Percentiles rank a stretch among this genome's conserved stretches.
These are phyloP conservation scores for Polydesmus complanatus DNA, from an alignment of 2,888 invertebrate species.

Conservation along the genomic window DNA sequence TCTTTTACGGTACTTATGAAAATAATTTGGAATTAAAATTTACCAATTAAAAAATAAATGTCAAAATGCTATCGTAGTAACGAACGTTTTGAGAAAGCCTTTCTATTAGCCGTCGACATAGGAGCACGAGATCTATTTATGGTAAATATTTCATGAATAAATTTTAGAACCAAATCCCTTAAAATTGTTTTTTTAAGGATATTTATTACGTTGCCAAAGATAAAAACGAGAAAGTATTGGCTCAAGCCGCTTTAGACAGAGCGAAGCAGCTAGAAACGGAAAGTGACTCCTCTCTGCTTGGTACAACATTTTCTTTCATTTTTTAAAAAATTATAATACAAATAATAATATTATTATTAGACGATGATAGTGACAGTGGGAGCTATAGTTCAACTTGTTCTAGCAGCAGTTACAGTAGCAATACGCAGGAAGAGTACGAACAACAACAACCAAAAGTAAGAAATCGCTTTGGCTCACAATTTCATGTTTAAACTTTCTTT, in stretches of 20 bases:
- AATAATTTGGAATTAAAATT: not conserved
- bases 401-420: not conserved
- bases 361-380: not conserved
- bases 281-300: not conserved
- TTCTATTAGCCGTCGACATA: slow-evolving; percentile 65
- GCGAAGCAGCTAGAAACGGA: slow-evolving; percentile 13
- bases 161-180: not conserved
- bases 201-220: slow-evolving; percentile 16
- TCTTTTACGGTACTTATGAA: slow-evolving; percentile 48
- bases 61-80: slow-evolving; percentile 37
- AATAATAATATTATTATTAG: too few species aligned
- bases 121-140: slow-evolving; percentile 57
- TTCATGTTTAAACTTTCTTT: not conserved
- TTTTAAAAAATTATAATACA: not conserved
- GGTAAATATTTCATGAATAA: slow-evolving; percentile 8
- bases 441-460: too few species aligned
- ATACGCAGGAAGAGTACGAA: too few species aligned
- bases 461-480: not conserved
- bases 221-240: slow-evolving; percentile 11
- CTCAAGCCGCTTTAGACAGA: slow-evolving; percentile 15
- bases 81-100: slow-evolving; percentile 57
- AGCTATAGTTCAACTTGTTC: not conserved
- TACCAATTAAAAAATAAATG: not conserved
- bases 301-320: too few species aligned
- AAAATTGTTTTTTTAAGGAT: slow-evolving; percentile 7